Base-by-base conservation (phyloP, 2,888 invertebrate genomes). In the Phortica okadai region DNA sequence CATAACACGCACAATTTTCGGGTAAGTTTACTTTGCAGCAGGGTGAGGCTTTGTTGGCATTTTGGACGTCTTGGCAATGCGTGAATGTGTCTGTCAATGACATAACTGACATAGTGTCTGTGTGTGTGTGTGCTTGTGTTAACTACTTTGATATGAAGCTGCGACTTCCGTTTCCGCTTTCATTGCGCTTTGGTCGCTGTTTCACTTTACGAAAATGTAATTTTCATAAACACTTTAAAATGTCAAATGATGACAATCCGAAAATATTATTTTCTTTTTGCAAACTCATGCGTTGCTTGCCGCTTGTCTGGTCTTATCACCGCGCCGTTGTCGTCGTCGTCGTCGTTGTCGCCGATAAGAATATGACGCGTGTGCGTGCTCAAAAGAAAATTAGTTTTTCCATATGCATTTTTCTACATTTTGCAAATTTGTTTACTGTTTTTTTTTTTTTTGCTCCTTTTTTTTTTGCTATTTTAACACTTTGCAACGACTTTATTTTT, bases 171-270 rank as follows among this genome's bases (percentile, higher is more conserved):
- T 62, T 62, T 62, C 62, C 62, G 62, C 25, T 16, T 56, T 56
- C n/a, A 16, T 56, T 21, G 62, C 25, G 6, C 6, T 56, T n/a
- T 14, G 16, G 62, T 62, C 62, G 21, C 50, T 50, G 50, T 50
- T 50, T 50, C 50, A 50, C 6, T 8, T 14, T 11, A 50, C 41
- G 25, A 50, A 45, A 25, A 72, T 45, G 56, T 42, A 74, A 56
- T 67, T 74, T 67, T 67, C 67, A 67, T 67, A 62, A 56, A 44
- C 74, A 75, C 74, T 75, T 75, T 72, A 72, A 69, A 69, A 75
- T 69, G 69, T 69, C 67, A 75, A 75, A 69, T 58, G 69, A 69
- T 75, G 69, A 75, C 74, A 75, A 75, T 75, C 69, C 69, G 44
- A 75, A 62, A 8, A 25, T 25, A 10, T 16, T 62, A n/a, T 25